These are phyloP conservation scores for Sesia apiformis DNA, from an alignment of 2,888 invertebrate genomes.

Conservation along the genomic window DNA sequence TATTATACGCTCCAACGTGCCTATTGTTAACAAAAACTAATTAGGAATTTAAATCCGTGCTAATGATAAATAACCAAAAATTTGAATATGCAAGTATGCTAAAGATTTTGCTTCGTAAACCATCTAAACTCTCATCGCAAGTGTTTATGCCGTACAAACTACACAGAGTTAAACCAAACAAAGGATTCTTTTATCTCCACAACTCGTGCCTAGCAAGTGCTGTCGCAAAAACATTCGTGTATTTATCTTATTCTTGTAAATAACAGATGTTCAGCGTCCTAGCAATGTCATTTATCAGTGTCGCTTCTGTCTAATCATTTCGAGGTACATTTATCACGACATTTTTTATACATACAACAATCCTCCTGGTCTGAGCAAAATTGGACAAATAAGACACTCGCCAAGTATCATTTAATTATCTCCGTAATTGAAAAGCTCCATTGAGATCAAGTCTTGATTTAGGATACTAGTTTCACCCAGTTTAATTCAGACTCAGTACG, in stretches of 20 bases:
- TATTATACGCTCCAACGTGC: too few species aligned
- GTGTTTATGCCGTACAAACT: background rate
- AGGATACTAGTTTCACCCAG: too few species aligned
- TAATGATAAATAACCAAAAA: too few species aligned
- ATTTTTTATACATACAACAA: constrained; percentile 25
- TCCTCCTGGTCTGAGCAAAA: constrained; percentile 10
- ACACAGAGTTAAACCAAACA: constrained; percentile 5
- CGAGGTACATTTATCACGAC: constrained; percentile 44
- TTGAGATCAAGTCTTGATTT: too few species aligned
- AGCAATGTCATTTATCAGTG: constrained; percentile 46
- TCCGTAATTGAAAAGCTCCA: too few species aligned
- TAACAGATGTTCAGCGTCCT: constrained; percentile 47
- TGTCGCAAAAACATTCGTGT: constrained; percentile 33
- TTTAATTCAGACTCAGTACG: too few species aligned
- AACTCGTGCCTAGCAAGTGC: constrained; percentile 21
- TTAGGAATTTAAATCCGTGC: too few species aligned
- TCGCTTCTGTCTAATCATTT: constrained; percentile 52
- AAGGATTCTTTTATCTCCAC: constrained; percentile 16
- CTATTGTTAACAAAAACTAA: too few species aligned
- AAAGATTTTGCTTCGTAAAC: background rate
- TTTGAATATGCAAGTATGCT: too few species aligned
- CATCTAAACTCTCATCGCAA: background rate
- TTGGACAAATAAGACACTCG: constrained; percentile 13
- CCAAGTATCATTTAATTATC: constrained; percentile 4
- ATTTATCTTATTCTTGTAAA: constrained; percentile 52